Percentiles rank a stretch among this genome's conserved stretches.
Conservation (phyloP, 2,113 vertebrate genomes). For the Protobothrops mucrosquamatus region DNA sequence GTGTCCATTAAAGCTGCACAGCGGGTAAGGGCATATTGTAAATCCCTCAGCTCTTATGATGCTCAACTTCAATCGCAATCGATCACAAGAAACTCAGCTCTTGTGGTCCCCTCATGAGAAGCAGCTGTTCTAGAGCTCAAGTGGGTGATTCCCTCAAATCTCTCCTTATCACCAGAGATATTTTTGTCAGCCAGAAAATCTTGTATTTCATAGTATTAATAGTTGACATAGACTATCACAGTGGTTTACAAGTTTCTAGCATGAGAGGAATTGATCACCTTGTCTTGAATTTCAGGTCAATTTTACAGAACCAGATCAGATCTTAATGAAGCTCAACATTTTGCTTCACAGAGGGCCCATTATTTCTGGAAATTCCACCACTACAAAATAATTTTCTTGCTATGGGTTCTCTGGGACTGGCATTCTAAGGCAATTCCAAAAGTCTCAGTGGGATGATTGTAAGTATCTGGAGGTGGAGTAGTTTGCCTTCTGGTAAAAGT, state of each 20-base stretch:
- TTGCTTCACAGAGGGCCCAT: neutral
- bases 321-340: neutral
- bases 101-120: neutral
- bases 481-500: neutral
- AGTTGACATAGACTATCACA: neutral
- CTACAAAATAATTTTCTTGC: neutral
- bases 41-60: neutral
- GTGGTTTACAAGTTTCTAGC: neutral
- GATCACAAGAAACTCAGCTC: neutral
- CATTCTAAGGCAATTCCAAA: neutral
- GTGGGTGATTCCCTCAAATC: neutral
- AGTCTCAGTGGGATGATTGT: neutral
- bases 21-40: neutral
- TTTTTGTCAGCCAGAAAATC: neutral
- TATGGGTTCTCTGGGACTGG: neutral
- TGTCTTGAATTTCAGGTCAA: neutral
- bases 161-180: neutral
- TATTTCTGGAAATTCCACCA: neutral
- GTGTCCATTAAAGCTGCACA: neutral
- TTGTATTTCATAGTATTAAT: neutral
- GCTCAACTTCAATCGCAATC: neutral
- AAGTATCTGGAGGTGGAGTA: neutral
- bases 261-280: neutral
- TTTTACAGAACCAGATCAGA: neutral
- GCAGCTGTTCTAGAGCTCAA: neutral